These are phyloP conservation scores for Aldabrachelys gigantea DNA, from an alignment of 2,113 vertebrate genomes.

Conservation along the genomic window DNA sequence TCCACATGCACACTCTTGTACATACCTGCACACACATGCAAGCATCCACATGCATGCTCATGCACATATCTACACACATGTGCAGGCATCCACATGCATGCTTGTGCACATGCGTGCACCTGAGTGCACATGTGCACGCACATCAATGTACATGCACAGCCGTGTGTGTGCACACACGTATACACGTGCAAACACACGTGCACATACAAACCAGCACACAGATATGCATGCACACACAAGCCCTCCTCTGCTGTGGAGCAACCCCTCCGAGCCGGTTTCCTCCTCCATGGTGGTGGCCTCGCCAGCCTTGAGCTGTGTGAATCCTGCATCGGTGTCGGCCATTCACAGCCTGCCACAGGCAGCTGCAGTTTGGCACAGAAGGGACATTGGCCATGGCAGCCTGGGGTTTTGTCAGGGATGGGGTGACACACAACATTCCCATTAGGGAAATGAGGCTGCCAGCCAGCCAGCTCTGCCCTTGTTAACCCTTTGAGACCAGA, in stretches of 20 bases:
- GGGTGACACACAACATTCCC: no score
- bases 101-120: not conserved
- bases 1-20: not conserved
- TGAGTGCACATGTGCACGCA: no score
- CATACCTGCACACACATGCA: not conserved
- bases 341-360: not conserved
- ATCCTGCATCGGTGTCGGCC: not conserved
- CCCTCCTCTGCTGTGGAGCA: not conserved
- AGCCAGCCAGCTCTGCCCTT: no score
- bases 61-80: not conserved
- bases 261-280: not conserved
- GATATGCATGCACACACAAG: not conserved
- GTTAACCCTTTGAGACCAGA: no score
- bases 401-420: not conserved
- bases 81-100: not conserved
- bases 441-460: not conserved
- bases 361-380: not conserved
- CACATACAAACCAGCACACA: no score
- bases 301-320: not conserved
- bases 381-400: no score
- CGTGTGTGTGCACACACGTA: not conserved
- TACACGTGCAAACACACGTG: no score
- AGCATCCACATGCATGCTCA: accelerated
- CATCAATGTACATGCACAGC: not conserved
- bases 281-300: not conserved